Conservation (phyloP, 2,113 vertebrate genomes). For the Petroica traversi region DNA sequence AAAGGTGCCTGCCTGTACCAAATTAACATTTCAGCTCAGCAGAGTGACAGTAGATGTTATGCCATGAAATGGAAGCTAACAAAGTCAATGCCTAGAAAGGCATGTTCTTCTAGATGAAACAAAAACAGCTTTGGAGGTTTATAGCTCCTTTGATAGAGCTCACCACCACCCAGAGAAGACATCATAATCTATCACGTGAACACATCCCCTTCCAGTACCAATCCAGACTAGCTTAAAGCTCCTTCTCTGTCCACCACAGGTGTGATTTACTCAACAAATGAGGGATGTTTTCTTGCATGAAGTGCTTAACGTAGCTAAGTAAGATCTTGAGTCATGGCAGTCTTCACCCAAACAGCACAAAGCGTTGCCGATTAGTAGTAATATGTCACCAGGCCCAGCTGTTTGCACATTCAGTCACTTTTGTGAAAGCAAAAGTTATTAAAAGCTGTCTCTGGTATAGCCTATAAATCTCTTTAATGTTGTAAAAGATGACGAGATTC, state of each 20-base stretch:
- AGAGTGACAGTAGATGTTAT: neutral
- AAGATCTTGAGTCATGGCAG: neutral
- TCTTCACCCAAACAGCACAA: neutral
- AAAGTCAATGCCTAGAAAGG: neutral
- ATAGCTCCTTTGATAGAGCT: neutral
- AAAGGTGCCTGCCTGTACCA: neutral
- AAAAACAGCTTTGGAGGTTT: neutral
- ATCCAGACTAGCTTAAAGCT: neutral
- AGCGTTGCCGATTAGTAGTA: neutral
- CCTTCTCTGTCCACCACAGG: neutral
- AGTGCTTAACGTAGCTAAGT: neutral
- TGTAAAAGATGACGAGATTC: neutral
- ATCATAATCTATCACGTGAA: neutral
- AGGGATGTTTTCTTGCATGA: neutral
- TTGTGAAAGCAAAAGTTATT: neutral
- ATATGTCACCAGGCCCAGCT: neutral
- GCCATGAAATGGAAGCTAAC: neutral
- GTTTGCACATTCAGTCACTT: neutral
- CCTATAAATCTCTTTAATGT: neutral
- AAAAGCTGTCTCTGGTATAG: neutral
- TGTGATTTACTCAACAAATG: neutral
- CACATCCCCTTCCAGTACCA: neutral
- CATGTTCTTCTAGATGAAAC: neutral
- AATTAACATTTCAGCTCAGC: neutral
- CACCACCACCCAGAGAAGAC: neutral